A percentile compares a stretch with the other conserved stretches of the same genome.
Evolutionary conservation across 2,888 invertebrate genomes (phyloP).

Genomic region (Netelia fuscicornis): DNA sequence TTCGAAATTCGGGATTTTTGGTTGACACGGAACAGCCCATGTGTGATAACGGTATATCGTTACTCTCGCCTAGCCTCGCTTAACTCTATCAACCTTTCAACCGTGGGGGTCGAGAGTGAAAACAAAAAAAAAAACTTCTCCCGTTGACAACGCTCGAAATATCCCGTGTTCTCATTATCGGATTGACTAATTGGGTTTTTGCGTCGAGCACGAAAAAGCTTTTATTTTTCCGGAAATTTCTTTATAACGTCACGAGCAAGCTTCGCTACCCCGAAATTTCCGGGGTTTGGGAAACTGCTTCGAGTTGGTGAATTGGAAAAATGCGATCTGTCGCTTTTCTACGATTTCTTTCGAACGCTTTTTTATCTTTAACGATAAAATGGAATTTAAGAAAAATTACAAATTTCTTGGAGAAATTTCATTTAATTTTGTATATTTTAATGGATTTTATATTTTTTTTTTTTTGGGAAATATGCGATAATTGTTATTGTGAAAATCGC

Average conservation of each 20-base stretch:
- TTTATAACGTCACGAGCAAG: not conserved
- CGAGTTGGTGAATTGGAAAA: not conserved
- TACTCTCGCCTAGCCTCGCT: not conserved
- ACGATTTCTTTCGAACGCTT: too few relatives aligned
- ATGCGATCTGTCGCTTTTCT: too few relatives aligned
- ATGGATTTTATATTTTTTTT: not conserved
- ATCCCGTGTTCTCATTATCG: conserved; percentile 32
- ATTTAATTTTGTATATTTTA: not conserved
- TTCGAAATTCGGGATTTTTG: too few relatives aligned
- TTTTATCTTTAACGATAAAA: too few relatives aligned
- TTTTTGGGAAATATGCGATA: too few relatives aligned
- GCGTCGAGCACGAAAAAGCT: conserved; percentile 17
- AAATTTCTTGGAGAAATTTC: not conserved
- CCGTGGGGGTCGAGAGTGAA: not conserved
- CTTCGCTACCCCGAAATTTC: not conserved
- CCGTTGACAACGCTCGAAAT: conserved; percentile 15
- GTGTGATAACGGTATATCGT: not conserved
- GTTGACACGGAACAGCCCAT: not conserved
- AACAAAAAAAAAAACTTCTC: not conserved
- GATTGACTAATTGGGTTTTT: conserved; percentile 52
- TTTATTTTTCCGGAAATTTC: not conserved
- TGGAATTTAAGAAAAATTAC: not conserved
- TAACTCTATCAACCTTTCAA: conserved; percentile 13
- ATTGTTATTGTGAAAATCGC: not conserved
- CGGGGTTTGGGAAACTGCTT: not conserved